Evolutionary conservation across 2,113 vertebrate genomes (phyloP), one percentile per base, ranked within the genome.

Genomic region (Tragelaphus scriptus): DNA sequence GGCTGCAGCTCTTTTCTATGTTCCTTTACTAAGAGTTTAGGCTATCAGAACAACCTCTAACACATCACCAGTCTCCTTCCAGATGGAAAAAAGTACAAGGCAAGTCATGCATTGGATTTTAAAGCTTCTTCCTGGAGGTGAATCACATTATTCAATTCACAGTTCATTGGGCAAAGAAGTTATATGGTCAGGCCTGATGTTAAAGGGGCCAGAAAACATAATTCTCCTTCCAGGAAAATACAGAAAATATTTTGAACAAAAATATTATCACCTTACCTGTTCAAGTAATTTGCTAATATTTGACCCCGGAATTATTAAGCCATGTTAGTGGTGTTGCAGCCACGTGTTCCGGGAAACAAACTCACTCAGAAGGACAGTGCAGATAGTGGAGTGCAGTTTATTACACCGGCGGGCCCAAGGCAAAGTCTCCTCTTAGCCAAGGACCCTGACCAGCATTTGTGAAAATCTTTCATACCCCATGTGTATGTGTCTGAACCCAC

Each of bases 91-190:
- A n/a, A 56, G 28, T 53, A 13, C 53, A 80, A 11, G 30, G 44
- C 26, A 85, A 93, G 61, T 58, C 79, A 77, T 82, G 44, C 91
- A 40, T 12, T 97, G 79, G 63, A 80, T 96, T 92, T 90, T 44
- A 91, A 92, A 93, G 59, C 65, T 93, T 94, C 36, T 87, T 95
- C 19, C 51, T 92, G 47, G 51, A 95, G 92, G 65, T 81, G 53
- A 97, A 95, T 82, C 75, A 65, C 55, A 85, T 96, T 94, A 90
- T 88, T 97, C 58, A 90, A 58, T 90, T 96, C 92, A 96, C n/a
- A 96, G 94, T 94, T 97, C 94, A 92, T 40, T 96, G 88, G 56
- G 44, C 88, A 95, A 84, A 95, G 95, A 94, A 93, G 92, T 87
- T 97, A 90, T 40, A 90, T 90, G 55, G 56, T 49, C 32, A 85